phyloP scores from a whole-genome alignment of 2,113 vertebrate genomes.

The Lampris megalopsis region DNA sequence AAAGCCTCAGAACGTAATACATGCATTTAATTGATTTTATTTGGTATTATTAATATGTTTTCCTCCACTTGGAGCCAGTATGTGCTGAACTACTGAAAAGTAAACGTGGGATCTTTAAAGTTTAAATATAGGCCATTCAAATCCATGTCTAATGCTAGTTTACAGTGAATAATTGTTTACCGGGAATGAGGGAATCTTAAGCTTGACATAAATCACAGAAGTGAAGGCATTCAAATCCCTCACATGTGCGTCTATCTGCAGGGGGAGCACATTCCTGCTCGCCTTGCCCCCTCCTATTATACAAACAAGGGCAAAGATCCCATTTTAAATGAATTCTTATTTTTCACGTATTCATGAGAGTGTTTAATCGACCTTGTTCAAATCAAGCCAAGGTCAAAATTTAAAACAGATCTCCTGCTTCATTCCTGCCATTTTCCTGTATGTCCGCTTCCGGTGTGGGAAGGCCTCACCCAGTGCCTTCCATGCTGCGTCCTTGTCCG shows the following conservation, averaged over 20 bases:
- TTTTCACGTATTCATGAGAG: constrained; percentile 11
- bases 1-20: constrained; percentile 41
- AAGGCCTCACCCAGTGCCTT: too few relatives aligned
- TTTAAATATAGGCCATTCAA: constrained; percentile 66
- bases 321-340: constrained; percentile 22
- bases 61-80: constrained; percentile 33
- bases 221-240: constrained; percentile 48
- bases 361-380: neutral
- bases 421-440: too few relatives aligned
- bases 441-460: too few relatives aligned
- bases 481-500: too few relatives aligned
- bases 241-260: constrained; percentile 38
- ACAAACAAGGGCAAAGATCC: constrained; percentile 13
- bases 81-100: constrained; percentile 37
- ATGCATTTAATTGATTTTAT: constrained; percentile 45
- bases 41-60: constrained; percentile 28
- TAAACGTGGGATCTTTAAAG: constrained; percentile 42
- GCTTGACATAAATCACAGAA: constrained; percentile 38
- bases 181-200: constrained; percentile 39
- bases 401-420: neutral
- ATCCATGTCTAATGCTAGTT: constrained; percentile 59
- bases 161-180: constrained; percentile 62
- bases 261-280: constrained; percentile 24
- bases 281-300: neutral
- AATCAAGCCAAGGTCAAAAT: neutral